Conservation (phyloP, 2,113 vertebrate species). For the Chionomys nivalis region DNA sequence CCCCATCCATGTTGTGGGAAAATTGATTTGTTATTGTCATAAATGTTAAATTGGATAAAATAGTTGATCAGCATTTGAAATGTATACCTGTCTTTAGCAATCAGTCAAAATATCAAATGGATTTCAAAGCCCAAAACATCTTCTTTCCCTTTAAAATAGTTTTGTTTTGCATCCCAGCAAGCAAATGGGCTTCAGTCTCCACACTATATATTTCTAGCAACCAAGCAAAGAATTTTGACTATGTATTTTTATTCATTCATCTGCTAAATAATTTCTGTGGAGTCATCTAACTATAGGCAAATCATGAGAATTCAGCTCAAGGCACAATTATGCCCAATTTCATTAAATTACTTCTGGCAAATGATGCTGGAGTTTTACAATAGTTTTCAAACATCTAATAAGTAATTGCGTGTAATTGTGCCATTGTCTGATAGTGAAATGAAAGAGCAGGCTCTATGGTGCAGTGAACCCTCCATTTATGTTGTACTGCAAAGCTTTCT, state of each 20-base stretch:
- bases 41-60: not conserved
- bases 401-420: slow-evolving; percentile 74
- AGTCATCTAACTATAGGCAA: slow-evolving; percentile 65
- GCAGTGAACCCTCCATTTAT: slow-evolving; percentile 49
- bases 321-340: slow-evolving; percentile 71
- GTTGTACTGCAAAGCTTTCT: slow-evolving; percentile 43
- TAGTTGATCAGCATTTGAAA: not conserved
- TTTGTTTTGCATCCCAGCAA: slow-evolving; percentile 19
- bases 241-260: slow-evolving; percentile 51
- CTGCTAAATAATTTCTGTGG: slow-evolving; percentile 59
- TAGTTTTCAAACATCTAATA: slow-evolving; percentile 70
- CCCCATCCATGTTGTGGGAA: not conserved
- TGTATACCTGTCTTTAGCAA: not conserved
- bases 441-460: slow-evolving; percentile 46
- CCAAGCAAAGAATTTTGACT: not conserved
- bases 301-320: slow-evolving; percentile 65
- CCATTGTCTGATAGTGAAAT: slow-evolving; percentile 71
- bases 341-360: slow-evolving; percentile 72
- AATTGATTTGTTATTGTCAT: not conserved
- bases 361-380: slow-evolving; percentile 57
- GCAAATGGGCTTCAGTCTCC: not conserved
- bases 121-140: not conserved
- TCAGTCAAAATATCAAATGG: slow-evolving; percentile 36
- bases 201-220: not conserved
- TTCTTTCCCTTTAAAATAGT: slow-evolving; percentile 14